phyloP scores from a whole-genome alignment of 1,140 invertebrate genomes.

The Drosophila bocqueti region DNA sequence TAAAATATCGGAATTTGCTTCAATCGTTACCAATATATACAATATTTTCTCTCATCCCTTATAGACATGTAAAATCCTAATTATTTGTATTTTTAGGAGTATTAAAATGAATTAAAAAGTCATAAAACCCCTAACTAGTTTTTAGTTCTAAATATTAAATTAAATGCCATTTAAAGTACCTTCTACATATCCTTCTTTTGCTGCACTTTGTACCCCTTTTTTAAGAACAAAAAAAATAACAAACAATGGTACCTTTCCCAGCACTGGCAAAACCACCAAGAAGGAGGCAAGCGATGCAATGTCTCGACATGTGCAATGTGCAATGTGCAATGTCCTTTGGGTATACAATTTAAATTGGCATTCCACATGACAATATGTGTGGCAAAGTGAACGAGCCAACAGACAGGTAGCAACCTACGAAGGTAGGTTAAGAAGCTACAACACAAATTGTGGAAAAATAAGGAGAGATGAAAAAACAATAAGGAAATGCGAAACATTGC shows the following conservation, averaged over 20 bases:
- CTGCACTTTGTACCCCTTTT: no score
- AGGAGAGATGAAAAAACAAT: not conserved
- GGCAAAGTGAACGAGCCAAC: conserved; percentile 36
- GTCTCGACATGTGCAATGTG: conserved; percentile 61
- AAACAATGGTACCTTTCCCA: conserved; percentile 1
- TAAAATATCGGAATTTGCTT: no score
- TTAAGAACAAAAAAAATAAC: not conserved
- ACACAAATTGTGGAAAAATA: not conserved
- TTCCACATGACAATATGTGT: conserved; percentile 74
- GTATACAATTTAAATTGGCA: conserved; percentile 81
- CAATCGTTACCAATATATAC: no score
- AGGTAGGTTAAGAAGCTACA: not conserved
- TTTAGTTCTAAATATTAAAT: not conserved
- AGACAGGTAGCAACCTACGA: conserved; percentile 15
- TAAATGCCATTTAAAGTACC: not conserved
- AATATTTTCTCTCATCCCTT: no score
- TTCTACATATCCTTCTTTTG: not conserved
- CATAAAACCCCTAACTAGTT: not conserved
- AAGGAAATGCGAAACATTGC: conserved; percentile 5
- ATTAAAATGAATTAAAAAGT: not conserved
- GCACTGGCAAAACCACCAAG: conserved; percentile 5
- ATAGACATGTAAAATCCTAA: no score
- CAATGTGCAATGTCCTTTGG: conserved; percentile 74
- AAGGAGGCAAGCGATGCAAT: conserved; percentile 32
- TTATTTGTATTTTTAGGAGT: no score